These are phyloP conservation scores for Netelia melanura DNA, from an alignment of 2,888 invertebrate genomes.

Conservation along the genomic window DNA sequence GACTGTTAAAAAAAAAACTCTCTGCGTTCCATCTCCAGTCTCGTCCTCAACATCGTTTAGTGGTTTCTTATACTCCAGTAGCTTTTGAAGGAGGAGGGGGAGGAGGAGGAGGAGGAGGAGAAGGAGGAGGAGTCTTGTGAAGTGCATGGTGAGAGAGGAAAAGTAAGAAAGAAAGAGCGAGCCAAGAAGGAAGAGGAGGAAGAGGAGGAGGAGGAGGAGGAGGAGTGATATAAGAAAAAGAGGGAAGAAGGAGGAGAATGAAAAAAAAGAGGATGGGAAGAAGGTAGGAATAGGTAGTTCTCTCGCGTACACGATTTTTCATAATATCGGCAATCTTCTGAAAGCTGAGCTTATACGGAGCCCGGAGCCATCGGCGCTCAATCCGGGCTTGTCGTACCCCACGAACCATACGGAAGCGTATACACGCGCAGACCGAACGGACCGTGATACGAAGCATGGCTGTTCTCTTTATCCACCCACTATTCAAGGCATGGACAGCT, in stretches of 20 bases:
- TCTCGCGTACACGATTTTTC: slow-evolving; percentile 63
- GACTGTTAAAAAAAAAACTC: slow-evolving; percentile 46
- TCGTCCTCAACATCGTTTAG: slow-evolving; percentile 2
- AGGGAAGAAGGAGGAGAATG: not conserved
- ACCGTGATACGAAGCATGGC: slow-evolving; percentile 17
- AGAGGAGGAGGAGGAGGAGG: slow-evolving; percentile 13
- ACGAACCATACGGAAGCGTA: not conserved
- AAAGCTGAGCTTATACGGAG: slow-evolving; percentile 21
- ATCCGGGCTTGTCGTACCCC: slow-evolving; percentile 42
- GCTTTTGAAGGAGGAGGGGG: slow-evolving; percentile 42
- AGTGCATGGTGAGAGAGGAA: slow-evolving; percentile 24
- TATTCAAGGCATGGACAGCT: slow-evolving; percentile 64
- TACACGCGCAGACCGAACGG: slow-evolving; percentile 8
- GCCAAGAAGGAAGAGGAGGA: not conserved
- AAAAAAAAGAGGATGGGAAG: slow-evolving; percentile 6
- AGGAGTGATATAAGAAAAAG: not conserved
- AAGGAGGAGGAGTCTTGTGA: slow-evolving; percentile 34
- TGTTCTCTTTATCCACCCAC: slow-evolving; percentile 66
- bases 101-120: slow-evolving; percentile 43
- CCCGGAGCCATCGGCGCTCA: slow-evolving; percentile 46
- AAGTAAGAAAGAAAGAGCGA: not conserved
- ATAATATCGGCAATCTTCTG: slow-evolving; percentile 68
- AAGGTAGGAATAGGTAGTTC: slow-evolving; percentile 38
- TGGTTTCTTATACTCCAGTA: slow-evolving; percentile 49
- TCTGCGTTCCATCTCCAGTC: not conserved